Base-by-base conservation (phyloP, 1,140 invertebrate genomes). In the Drosophila pallidifrons region DNA sequence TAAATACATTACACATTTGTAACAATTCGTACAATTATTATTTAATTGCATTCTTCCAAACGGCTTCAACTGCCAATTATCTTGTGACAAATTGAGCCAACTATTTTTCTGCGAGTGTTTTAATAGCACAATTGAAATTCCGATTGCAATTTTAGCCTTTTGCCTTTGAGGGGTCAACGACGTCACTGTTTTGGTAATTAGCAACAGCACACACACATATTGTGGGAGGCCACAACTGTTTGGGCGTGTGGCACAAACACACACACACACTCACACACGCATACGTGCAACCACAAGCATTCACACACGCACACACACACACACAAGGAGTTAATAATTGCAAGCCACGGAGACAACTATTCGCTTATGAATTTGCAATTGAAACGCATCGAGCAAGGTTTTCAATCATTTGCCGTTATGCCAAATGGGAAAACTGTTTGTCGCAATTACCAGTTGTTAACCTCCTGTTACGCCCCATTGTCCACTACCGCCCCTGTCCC, bases 361-460 rank as follows among this genome's bases (percentile, higher is more conserved):
- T 76, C 60, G 38, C 55, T 61, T 79, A 79, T 76, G 79, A 77
- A 79, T 77, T 87, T 75, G 70, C 76, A 75, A 72, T 87, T 72
- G 35, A 76, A 81, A 86, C 59, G 76, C 79, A 63, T 65, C 64
- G 49, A 59, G 7, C 52, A 6, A 52, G 54, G 47, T 79, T 63
- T 78, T 58, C 45, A 45, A 80, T 55, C 61, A 72, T 80, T 88
- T 88, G 55, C 66, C 70, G 80, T 88, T 82, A 88, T 83, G 85
- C 74, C 74, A 25, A 65, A 65, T 32, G 51, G 60, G 52, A 58
- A 82, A 79, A 87, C 82, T 77, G 58, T 80, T 66, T 70, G 46
- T 64, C 52, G 68, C 80, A 87, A 87, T 87, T 88, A 75, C 69
- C 61, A 74, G 79, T 67, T 49, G 86, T 88, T 87, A 77, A 79